A percentile compares a stretch with the other conserved stretches of the same genome.
These are phyloP conservation scores for Urocitellus parryii DNA, from an alignment of 2,113 vertebrate genomes.

Conservation along the genomic window DNA sequence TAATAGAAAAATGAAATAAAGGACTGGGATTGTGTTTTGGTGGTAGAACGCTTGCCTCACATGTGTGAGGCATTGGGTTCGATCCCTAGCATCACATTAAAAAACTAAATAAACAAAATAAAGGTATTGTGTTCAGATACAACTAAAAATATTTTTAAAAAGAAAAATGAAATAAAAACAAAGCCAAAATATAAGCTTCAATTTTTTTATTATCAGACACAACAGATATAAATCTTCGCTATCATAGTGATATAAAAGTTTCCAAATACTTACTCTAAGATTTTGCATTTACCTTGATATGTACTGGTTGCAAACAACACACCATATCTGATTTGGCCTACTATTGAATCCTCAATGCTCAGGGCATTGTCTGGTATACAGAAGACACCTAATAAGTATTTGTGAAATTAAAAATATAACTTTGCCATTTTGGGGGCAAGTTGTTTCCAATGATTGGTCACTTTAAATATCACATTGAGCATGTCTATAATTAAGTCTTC, in stretches of 20 bases:
- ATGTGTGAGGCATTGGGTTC: too few relatives aligned
- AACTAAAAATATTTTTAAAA: too few relatives aligned
- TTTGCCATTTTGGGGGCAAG: background rate
- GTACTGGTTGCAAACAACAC: background rate
- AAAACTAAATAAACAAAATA: too few relatives aligned
- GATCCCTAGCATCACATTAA: too few relatives aligned
- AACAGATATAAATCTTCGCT: background rate
- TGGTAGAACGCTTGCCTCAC: too few relatives aligned
- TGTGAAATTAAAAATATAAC: background rate
- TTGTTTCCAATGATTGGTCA: background rate
- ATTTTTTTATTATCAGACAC: background rate
- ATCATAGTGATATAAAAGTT: background rate
- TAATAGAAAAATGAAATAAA: background rate
- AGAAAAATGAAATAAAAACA: background rate
- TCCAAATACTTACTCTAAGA: background rate
- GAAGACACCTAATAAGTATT: background rate
- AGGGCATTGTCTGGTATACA: background rate
- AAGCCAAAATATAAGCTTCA: background rate
- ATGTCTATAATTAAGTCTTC: conserved; percentile 21
- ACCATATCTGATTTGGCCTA: background rate
- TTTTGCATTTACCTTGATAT: background rate
- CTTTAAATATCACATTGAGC: background rate
- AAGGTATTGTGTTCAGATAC: too few relatives aligned
- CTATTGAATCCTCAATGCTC: background rate
- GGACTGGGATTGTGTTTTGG: too few relatives aligned